Percentiles rank a stretch among this genome's conserved stretches.
Evolutionary conservation across 2,113 vertebrate species (phyloP).

Genomic region (Aythya baeri): DNA sequence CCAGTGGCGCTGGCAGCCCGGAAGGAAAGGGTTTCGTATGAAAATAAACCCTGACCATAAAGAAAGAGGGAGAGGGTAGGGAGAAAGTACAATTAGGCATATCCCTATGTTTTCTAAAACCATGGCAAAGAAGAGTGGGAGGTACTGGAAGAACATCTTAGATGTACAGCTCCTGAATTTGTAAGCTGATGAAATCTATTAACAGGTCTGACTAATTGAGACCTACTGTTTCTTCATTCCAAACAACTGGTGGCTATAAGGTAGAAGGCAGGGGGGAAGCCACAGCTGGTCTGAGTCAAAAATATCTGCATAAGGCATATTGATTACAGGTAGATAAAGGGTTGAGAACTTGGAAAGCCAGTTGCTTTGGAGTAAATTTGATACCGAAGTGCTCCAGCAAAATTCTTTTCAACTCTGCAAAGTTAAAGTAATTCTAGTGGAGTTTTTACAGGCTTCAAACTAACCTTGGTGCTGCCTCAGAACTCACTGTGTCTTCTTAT

Average conservation of each 20-base stretch:
- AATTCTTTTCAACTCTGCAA: neutral
- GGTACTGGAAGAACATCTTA: neutral
- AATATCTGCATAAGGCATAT: neutral
- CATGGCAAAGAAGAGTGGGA: neutral
- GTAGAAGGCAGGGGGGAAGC: neutral
- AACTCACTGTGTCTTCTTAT: neutral
- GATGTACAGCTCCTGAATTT: neutral
- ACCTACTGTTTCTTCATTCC: neutral
- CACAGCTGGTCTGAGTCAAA: neutral
- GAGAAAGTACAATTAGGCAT: neutral
- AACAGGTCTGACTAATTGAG: neutral
- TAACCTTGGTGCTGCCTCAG: neutral
- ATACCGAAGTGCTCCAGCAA: neutral
- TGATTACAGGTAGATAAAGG: neutral
- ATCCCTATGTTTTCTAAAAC: neutral
- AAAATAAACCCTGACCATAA: slow-evolving; percentile 89
- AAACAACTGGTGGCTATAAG: neutral
- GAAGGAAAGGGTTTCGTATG: slow-evolving; percentile 91
- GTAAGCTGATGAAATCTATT: neutral
- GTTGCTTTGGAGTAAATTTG: neutral
- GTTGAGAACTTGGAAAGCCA: neutral
- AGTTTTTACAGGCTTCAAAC: neutral
- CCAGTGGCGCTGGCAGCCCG: slow-evolving; percentile 88
- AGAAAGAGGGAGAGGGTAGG: neutral
- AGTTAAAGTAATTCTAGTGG: neutral